Percentiles rank a stretch among this genome's conserved stretches.
Conservation (phyloP, 2,797 vertebrate genomes). For the Aselliscus stoliczkanus region DNA sequence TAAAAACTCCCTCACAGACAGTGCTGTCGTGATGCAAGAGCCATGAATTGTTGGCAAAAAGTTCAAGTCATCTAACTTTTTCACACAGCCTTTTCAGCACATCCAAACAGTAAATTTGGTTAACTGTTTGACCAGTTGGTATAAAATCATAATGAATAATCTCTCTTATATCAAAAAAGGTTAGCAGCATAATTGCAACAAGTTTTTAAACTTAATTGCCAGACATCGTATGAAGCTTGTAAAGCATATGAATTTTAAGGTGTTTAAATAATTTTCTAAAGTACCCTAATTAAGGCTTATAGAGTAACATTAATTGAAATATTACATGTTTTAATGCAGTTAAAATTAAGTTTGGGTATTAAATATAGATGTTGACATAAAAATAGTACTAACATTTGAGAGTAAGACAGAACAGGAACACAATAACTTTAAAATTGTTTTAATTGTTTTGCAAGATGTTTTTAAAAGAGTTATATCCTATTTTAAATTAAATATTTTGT, state of each 20-base stretch:
- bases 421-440: neutral
- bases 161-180: too few relatives aligned
- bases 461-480: neutral
- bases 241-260: neutral
- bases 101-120: too few relatives aligned
- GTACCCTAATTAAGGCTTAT: neutral
- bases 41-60: too few relatives aligned
- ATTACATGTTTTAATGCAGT: neutral
- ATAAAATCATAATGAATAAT: too few relatives aligned
- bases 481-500: neutral
- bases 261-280: neutral
- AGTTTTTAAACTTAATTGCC: too few relatives aligned
- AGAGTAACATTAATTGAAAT: neutral
- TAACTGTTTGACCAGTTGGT: too few relatives aligned
- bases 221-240: neutral
- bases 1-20: too few relatives aligned
- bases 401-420: neutral
- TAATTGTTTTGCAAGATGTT: neutral
- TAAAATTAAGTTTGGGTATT: neutral
- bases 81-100: too few relatives aligned
- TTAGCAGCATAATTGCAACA: too few relatives aligned
- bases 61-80: too few relatives aligned
- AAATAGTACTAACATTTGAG: neutral
- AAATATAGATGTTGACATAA: neutral
- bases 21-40: too few relatives aligned